Evolutionary conservation across 2,888 invertebrate species (phyloP).

Genomic region (Thysanoteuthis rhombus): DNA sequence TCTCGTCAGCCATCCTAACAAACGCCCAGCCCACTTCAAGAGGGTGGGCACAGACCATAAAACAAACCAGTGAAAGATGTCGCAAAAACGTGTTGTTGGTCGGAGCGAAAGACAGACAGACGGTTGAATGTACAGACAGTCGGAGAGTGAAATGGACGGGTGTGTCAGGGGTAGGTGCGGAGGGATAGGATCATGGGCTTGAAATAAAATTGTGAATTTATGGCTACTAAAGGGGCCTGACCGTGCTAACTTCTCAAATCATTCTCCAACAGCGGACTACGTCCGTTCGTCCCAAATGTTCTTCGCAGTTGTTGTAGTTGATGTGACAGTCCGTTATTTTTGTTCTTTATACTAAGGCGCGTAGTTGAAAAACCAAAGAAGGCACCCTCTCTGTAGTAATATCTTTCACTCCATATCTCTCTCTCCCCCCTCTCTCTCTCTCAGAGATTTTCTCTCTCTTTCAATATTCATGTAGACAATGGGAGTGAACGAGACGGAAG

Average conservation of each 20-base stretch:
- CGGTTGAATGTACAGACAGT: neutral
- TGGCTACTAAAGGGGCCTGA: conserved; percentile 12
- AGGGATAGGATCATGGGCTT: neutral
- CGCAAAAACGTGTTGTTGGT: neutral
- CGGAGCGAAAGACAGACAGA: neutral
- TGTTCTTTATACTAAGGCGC: neutral
- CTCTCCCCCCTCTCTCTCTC: neutral
- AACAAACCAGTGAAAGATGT: neutral
- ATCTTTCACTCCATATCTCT: too few relatives aligned
- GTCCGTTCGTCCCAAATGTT: neutral
- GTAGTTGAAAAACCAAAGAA: neutral
- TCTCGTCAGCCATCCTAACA: neutral
- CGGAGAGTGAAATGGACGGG: neutral
- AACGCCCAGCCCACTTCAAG: neutral
- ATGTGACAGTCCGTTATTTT: neutral
- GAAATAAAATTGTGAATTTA: conserved; percentile 12
- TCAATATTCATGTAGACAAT: neutral
- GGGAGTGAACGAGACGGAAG: too few relatives aligned
- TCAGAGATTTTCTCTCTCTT: neutral
- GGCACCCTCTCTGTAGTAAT: neutral
- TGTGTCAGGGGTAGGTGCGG: neutral
- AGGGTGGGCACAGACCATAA: neutral
- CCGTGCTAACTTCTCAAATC: neutral
- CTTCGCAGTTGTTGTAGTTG: neutral
- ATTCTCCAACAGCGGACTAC: neutral